These are phyloP conservation scores for Diadromus collaris DNA, from an alignment of 2,888 invertebrate species.

Conservation along the genomic window DNA sequence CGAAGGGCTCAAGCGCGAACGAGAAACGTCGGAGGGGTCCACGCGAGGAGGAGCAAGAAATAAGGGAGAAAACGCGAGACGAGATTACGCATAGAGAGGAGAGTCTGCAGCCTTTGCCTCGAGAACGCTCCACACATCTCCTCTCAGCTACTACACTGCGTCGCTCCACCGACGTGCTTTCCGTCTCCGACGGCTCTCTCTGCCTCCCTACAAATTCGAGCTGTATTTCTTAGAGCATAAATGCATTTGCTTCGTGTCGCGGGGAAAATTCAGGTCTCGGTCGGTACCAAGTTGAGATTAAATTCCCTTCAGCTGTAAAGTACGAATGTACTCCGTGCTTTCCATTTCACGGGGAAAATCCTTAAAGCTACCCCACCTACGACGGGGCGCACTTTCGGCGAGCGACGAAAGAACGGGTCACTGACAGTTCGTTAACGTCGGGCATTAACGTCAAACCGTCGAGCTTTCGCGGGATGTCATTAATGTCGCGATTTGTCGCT, in stretches of 20 bases:
- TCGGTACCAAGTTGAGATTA: slow-evolving; percentile 24
- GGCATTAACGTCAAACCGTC: neutral
- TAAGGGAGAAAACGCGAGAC: slow-evolving; percentile 39
- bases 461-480: neutral
- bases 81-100: slow-evolving; percentile 13
- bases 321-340: neutral
- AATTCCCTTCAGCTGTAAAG: slow-evolving; percentile 18
- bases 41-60: slow-evolving; percentile 33
- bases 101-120: slow-evolving; percentile 5
- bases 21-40: slow-evolving; percentile 36
- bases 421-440: neutral
- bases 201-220: slow-evolving; percentile 37
- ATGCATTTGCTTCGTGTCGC: slow-evolving; percentile 48
- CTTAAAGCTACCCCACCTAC: neutral
- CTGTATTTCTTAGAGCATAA: slow-evolving; percentile 52
- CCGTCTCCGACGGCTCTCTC: slow-evolving; percentile 7
- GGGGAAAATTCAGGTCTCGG: slow-evolving; percentile 43
- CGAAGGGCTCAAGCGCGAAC: slow-evolving; percentile 56
- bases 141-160: slow-evolving; percentile 4
- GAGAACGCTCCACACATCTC: slow-evolving; percentile 31
- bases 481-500: neutral
- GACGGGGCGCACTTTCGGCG: neutral
- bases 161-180: neutral
- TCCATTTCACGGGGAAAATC: neutral
- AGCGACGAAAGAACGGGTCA: neutral